These are phyloP conservation scores for Eonycteris spelaea DNA, from an alignment of 2,113 vertebrate species.

Conservation along the genomic window DNA sequence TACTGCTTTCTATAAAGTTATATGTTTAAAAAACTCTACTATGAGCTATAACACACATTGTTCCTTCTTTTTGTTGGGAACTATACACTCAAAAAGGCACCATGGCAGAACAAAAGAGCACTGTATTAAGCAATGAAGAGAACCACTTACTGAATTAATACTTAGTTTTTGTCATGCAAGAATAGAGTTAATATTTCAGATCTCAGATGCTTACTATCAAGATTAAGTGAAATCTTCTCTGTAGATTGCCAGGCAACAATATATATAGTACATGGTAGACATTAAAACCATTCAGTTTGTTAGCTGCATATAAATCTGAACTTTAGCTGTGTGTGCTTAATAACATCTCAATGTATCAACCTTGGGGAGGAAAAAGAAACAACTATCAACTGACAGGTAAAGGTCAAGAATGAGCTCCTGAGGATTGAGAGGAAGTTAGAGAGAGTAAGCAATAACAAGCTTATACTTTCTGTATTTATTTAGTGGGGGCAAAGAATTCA, in stretches of 20 bases:
- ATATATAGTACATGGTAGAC: background rate
- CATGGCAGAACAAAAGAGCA: background rate
- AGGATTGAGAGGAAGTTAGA: background rate
- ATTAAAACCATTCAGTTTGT: background rate
- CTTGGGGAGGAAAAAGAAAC: background rate
- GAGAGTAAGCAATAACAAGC: background rate
- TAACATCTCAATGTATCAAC: background rate
- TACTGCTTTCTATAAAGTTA: background rate
- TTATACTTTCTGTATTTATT: conserved; percentile 11
- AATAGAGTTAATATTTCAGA: background rate
- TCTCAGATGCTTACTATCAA: background rate
- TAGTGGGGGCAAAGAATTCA: conserved; percentile 8
- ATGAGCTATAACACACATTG: background rate
- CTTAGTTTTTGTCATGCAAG: background rate
- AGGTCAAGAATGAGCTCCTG: conserved; percentile 16
- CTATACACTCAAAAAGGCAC: background rate
- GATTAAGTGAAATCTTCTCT: background rate
- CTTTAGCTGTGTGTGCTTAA: background rate
- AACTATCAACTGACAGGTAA: background rate
- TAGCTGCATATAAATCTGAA: background rate
- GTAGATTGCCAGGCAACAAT: background rate
- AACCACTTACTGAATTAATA: background rate
- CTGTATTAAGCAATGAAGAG: background rate
- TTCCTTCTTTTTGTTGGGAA: background rate
- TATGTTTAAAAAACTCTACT: background rate